phyloP scores from a whole-genome alignment of 2,888 invertebrate genomes.

The Pseudococcus jackbeardsleyi region DNA sequence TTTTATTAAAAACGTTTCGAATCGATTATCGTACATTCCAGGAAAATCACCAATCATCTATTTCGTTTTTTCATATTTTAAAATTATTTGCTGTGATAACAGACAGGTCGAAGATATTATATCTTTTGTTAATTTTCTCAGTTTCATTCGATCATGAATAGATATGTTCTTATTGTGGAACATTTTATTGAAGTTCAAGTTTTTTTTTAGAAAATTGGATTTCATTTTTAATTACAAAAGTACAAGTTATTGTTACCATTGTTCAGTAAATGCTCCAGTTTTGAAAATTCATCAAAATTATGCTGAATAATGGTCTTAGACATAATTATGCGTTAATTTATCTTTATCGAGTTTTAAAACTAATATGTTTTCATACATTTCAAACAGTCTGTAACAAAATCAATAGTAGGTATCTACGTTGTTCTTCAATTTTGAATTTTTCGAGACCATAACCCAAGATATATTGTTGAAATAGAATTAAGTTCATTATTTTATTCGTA shows the following conservation, averaged over 20 bases:
- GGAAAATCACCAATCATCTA: background rate
- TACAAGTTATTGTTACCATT: background rate
- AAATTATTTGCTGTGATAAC: background rate
- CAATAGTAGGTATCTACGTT: background rate
- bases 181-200: background rate
- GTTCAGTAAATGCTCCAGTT: background rate
- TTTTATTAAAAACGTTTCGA: background rate
- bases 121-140: background rate
- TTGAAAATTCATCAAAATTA: background rate
- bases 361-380: background rate
- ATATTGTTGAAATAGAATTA: background rate
- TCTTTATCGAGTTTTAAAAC: background rate
- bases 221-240: background rate
- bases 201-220: background rate
- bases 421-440: background rate
- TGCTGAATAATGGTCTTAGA: background rate
- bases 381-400: background rate
- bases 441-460: background rate
- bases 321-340: background rate
- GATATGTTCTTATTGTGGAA: background rate
- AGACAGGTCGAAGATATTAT: background rate
- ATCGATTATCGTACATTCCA: background rate
- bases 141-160: background rate
- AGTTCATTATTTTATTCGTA: background rate
- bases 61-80: constrained; percentile 7